Evolutionary conservation across 2,888 invertebrate genomes (phyloP), one percentile per base, ranked within the genome.

Genomic region (Eremobia ochroleuca): DNA sequence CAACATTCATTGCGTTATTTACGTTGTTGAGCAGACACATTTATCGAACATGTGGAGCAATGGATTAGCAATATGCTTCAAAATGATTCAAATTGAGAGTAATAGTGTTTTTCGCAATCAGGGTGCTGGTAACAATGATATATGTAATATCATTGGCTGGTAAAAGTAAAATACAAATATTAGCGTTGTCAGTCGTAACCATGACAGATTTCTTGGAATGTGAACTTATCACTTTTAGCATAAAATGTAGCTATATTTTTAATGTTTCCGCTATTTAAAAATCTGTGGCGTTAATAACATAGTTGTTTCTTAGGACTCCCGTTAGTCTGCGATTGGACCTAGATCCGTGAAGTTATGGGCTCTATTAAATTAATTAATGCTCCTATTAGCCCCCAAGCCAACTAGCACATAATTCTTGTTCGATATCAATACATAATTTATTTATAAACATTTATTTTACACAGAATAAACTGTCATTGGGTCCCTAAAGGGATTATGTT

Each of bases 301-400:
- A 59, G 31, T 52, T 15, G 21, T 58, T 46, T 43, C 73, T 83
- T 58, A 8, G 2, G 28, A 75, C 25, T 74, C 64, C 86, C 87
- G 87, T 84, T 84, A 86, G 31, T 34, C 59, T 37, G 55, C 59
- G 46, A 59, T 68, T 43, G 49, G 66, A 64, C 65, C 73, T 77
- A 81, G 80, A 87, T 84, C 71, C 62, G 46, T 62, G 55, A 64
- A 82, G 74, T 76, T 69, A 84, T 84, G 58, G 68, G 43, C 34
- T 86, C 75, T 64, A 78, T 79, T 85, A 79, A 62, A 61, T 76
- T 79, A 79, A 88, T 88, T 67, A 76, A 88, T 86, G 61, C 37
- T n/a, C n/a, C 49, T 52, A 83, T 83, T 88, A 77, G 81, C 77
- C 84, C 74, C 69, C 1, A 25, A 67, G 64, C 79, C 75, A 74